These are phyloP conservation scores for Belonocnema kinseyi DNA, from an alignment of 1,140 invertebrate species.

Conservation along the genomic window DNA sequence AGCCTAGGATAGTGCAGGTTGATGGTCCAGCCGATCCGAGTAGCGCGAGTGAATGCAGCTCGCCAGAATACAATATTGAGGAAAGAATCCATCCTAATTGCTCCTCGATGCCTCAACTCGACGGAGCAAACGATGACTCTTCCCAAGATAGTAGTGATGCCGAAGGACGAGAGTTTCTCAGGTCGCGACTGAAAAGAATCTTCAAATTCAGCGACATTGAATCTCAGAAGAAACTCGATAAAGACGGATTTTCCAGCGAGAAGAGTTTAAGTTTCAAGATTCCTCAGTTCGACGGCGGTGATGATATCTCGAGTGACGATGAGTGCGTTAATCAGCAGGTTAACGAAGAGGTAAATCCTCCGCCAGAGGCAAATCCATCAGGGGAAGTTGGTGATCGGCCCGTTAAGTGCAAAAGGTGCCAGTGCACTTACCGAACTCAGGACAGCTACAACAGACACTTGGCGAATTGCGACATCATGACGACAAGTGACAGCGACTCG, in stretches of 20 bases:
- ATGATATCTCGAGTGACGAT: slow-evolving; percentile 79
- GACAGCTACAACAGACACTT: slow-evolving; percentile 91
- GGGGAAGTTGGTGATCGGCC: slow-evolving; percentile 77
- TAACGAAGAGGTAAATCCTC: slow-evolving; percentile 61
- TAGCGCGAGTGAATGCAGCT: slow-evolving; percentile 70
- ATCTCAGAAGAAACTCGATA: slow-evolving; percentile 30
- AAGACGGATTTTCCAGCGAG: not conserved
- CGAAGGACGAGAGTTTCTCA: not conserved
- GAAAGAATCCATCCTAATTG: slow-evolving; percentile 55
- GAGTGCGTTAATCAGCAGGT: slow-evolving; percentile 57
- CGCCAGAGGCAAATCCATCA: slow-evolving; percentile 51
- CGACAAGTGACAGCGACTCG: slow-evolving; percentile 86
- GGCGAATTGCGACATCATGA: slow-evolving; percentile 84
- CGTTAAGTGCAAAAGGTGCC: slow-evolving; percentile 91
- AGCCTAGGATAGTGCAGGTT: slow-evolving; percentile 76
- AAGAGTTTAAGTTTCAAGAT: slow-evolving; percentile 65
- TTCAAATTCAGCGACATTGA: slow-evolving; percentile 60
- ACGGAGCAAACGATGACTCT: slow-evolving; percentile 61
- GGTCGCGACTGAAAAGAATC: slow-evolving; percentile 35
- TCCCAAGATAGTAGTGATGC: slow-evolving; percentile 52
- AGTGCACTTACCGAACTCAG: slow-evolving; percentile 91
- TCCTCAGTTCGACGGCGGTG: slow-evolving; percentile 85
- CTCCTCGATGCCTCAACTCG: slow-evolving; percentile 60
- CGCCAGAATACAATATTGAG: slow-evolving; percentile 66
- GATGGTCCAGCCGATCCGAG: slow-evolving; percentile 80